These are phyloP conservation scores for Anguilla anguilla DNA, from an alignment of 2,797 vertebrate species.

Conservation along the genomic window DNA sequence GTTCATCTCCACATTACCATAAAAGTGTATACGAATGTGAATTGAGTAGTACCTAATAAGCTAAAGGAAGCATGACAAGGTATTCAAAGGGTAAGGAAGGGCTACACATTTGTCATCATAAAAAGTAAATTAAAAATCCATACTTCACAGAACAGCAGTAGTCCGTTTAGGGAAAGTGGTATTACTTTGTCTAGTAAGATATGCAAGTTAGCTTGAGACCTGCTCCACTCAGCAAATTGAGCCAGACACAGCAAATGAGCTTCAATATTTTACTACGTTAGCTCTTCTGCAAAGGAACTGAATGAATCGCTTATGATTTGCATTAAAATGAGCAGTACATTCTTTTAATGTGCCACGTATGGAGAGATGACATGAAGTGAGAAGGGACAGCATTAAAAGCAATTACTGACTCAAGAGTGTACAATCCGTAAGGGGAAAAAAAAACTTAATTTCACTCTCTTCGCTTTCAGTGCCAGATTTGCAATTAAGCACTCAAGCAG, in stretches of 20 bases:
- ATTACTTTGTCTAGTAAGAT: not conserved
- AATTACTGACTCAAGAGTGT: conserved; percentile 1
- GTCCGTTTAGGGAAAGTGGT: not conserved
- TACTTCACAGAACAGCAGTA: not conserved
- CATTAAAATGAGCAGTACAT: not conserved
- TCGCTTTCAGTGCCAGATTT: conserved; percentile 19
- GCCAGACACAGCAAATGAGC: not conserved
- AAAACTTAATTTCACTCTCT: conserved; percentile 11
- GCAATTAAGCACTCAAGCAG: conserved; percentile 21
- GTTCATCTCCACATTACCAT: not conserved
- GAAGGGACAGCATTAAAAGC: not conserved
- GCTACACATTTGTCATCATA: not conserved
- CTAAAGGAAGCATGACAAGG: not conserved
- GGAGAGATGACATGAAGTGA: conserved; percentile 8
- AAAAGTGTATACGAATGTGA: not conserved
- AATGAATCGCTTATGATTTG: conserved; percentile 7
- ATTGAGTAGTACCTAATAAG: not conserved
- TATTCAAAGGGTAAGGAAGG: not conserved
- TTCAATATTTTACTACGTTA: not conserved
- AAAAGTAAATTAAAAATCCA: not conserved
- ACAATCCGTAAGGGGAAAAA: not conserved
- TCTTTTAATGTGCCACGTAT: conserved; percentile 14
- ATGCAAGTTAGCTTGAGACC: not conserved
- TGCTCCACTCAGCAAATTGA: not conserved
- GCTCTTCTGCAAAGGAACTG: not conserved